Conservation (phyloP, 1,140 invertebrate genomes). For the Brachionus sp. region DNA sequence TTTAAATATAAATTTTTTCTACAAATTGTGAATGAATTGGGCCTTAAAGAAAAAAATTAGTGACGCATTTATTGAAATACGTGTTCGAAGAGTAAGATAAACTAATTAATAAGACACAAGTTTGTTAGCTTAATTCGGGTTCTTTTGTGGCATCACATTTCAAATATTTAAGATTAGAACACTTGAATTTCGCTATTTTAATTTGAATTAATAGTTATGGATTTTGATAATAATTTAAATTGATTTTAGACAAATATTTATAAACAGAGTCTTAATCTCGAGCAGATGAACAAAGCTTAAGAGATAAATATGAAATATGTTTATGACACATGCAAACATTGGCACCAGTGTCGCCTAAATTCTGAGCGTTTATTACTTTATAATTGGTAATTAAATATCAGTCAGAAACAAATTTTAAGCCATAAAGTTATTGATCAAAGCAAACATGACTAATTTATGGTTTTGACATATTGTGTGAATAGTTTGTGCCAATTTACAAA, state of each 20-base stretch:
- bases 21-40: neutral
- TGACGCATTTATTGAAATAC: constrained; percentile 7
- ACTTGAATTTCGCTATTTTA: neutral
- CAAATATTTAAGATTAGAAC: constrained; percentile 6
- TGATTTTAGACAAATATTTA: neutral
- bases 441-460: neutral
- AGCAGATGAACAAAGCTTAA: neutral
- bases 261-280: neutral
- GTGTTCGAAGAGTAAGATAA: neutral
- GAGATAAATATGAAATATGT: neutral
- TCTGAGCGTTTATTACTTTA: neutral
- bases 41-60: neutral
- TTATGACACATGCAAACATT: constrained; percentile 6
- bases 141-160: constrained; percentile 28
- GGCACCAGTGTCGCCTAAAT: neutral
- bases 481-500: neutral
- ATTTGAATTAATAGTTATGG: neutral
- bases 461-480: neutral
- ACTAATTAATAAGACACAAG: neutral
- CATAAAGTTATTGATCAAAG: neutral
- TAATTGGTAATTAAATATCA: neutral
- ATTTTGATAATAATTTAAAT: neutral
- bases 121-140: neutral
- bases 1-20: neutral
- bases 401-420: neutral